Percentiles rank a stretch among this genome's conserved stretches.
Conservation (phyloP, 2,888 invertebrate species). For the Tachina grossa region DNA sequence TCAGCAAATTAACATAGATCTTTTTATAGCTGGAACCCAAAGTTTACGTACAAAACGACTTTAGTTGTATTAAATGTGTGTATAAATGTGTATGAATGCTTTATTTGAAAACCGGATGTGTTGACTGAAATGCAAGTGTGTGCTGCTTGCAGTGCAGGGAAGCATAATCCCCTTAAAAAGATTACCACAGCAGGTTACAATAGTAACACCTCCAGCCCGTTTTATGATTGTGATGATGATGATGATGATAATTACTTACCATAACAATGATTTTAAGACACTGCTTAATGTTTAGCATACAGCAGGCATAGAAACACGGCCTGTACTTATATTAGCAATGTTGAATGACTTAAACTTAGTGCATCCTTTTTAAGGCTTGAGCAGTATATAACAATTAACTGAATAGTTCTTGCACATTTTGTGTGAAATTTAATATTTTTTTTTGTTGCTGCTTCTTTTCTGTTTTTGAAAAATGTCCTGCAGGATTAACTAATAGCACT, state of each 20-base stretch:
- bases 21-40: background rate
- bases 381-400: constrained; percentile 53
- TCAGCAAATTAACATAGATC: background rate
- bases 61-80: background rate
- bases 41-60: background rate
- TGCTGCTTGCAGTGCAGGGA: constrained; percentile 18
- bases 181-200: constrained; percentile 45
- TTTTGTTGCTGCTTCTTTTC: constrained; percentile 9
- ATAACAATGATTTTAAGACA: constrained; percentile 43
- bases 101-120: background rate
- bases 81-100: background rate
- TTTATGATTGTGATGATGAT: constrained; percentile 30
- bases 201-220: constrained; percentile 51
- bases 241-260: constrained; percentile 33
- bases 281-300: constrained; percentile 30
- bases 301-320: constrained; percentile 13
- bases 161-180: constrained; percentile 52
- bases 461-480: constrained; percentile 59
- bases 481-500: constrained; percentile 68
- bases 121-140: background rate
- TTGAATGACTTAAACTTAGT: background rate
- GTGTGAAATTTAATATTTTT: constrained; percentile 34
- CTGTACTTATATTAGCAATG: background rate
- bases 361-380: constrained; percentile 34
- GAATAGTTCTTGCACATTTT: constrained; percentile 49